A percentile compares a stretch with the other conserved stretches of the same genome.
Conservation (phyloP, 2,113 vertebrate genomes). For the Hassar affinis region DNA sequence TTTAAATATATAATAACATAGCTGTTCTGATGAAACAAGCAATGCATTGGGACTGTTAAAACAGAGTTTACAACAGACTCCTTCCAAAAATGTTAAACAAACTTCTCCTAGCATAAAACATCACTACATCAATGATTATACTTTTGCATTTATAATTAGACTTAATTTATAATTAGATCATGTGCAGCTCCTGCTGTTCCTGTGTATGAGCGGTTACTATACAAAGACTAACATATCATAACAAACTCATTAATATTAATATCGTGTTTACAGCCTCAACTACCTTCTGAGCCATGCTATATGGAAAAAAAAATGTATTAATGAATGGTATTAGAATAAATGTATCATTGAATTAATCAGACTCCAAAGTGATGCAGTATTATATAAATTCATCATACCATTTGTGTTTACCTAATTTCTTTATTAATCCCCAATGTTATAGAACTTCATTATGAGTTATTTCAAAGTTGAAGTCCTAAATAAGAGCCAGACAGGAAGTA, state of each 20-base stretch:
- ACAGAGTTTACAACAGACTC: neutral
- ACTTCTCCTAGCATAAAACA: neutral
- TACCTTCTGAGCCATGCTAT: no score
- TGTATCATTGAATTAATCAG: neutral
- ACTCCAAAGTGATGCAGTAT: neutral
- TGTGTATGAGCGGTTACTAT: no score
- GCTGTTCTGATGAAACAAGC: no score
- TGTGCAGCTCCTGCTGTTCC: no score
- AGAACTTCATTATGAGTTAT: no score
- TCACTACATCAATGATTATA: neutral
- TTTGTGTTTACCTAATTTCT: neutral
- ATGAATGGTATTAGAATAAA: neutral
- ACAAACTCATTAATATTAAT: no score
- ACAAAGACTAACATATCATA: no score
- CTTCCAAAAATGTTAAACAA: neutral
- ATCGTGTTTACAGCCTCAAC: no score
- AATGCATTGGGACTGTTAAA: neutral
- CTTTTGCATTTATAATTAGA: no score
- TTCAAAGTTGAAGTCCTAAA: slow-evolving; percentile 1
- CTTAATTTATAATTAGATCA: no score
- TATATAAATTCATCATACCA: neutral
- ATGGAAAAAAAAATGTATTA: neutral
- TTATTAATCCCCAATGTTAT: neutral
- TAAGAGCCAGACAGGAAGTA: neutral
- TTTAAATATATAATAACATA: no score